Base-by-base conservation (phyloP, 1,140 invertebrate species). In the Sminthurides bifidus region DNA sequence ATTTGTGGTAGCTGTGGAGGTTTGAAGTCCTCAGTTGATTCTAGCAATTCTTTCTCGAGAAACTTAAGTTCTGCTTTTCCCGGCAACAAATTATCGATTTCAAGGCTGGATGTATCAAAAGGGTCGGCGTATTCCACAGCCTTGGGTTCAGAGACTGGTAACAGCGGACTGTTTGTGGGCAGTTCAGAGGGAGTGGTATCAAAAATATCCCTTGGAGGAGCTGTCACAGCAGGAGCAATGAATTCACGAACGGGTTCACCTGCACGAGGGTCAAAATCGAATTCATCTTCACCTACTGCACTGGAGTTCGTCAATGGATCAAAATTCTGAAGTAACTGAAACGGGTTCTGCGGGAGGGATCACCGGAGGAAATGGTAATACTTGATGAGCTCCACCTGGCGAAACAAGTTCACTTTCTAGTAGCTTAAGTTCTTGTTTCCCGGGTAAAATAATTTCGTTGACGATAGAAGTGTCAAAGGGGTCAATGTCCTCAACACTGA, bases 381-480 rank as follows among this genome's bases (percentile, higher is more conserved):
- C 8, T 35, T n/a, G 10, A 31, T 17, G 3, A 49, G 24, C 19
- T n/a, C 6, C 35, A 49, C 21, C 21, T 15, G 41, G 17, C 21
- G 1, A 21, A 19, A 54, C 49, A 14, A 85, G 69, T 66, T 85
- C 83, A 30, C 78, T 80, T 59, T 84, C 83, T 4, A 85, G 73
- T 23, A 85, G 67, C 68, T 83, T 82, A 26, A 86, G 67, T 68
- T 87, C 84, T 1, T 81, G 79, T 70, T 81, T 81, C 5, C 81
- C 80, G 3, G 83, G 83, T 38, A 79, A 71, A 14, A 81, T 77
- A 58, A 80, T 78, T 19, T 74, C 73, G 35, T 14, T n/a, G 5
- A 60, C 61, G 64, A 82, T 82, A 2, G 84, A 87, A 0, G 87
- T 89, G 68, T 89, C 85, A 67, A 89, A 89, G 0, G 86, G 85